Percentiles rank a stretch among this genome's conserved stretches.
phyloP scores from a whole-genome alignment of 2,113 vertebrate species.

The Mystacornis crossleyi region DNA sequence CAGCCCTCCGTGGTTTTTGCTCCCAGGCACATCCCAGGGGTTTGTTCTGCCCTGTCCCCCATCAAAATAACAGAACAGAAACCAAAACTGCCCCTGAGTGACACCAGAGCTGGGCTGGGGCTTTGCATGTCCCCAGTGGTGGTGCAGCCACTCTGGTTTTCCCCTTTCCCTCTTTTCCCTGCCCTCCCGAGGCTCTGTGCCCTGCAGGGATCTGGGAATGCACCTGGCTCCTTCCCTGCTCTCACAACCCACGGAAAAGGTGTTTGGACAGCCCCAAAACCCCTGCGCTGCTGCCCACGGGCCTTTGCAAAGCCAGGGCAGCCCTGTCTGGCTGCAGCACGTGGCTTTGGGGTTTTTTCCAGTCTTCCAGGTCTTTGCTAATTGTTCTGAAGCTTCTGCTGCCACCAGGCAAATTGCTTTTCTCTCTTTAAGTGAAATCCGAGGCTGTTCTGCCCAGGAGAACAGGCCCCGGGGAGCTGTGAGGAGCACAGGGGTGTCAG shows the following conservation, averaged over 20 bases:
- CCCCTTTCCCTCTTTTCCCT: background rate
- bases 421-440: background rate
- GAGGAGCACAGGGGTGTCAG: background rate
- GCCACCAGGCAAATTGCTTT: background rate
- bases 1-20: background rate
- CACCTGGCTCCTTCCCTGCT: background rate
- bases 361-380: background rate
- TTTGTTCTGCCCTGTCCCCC: background rate
- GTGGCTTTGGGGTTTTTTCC: background rate
- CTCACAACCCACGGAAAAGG: background rate
- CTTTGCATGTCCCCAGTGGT: background rate
- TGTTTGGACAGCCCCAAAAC: background rate
- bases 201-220: fast-evolving
- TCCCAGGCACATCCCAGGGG: background rate
- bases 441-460: background rate
- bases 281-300: fast-evolving
- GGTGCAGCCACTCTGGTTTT: background rate
- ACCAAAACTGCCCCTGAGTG: background rate
- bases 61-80: background rate
- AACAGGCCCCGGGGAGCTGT: background rate
- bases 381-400: background rate
- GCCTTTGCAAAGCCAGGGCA: background rate
- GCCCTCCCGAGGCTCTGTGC: background rate
- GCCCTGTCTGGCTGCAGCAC: no score
- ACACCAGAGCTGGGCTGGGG: background rate